Evolutionary conservation across 2,888 invertebrate genomes (phyloP).

Genomic region (Palloptera scutellata): DNA sequence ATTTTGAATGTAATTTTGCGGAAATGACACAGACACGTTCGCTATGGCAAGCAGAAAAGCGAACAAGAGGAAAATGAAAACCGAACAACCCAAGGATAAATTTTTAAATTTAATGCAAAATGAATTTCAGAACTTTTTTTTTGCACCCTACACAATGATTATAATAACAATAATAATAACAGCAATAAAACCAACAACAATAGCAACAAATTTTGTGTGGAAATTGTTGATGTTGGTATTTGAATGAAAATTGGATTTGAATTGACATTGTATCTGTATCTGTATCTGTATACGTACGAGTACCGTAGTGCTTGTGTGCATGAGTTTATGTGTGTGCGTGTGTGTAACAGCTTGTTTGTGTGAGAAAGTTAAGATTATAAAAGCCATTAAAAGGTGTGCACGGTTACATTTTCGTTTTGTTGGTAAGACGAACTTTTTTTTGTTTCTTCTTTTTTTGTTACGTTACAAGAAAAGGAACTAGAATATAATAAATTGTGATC

Average conservation of each 20-base stretch:
- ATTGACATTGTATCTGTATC: constrained; percentile 20
- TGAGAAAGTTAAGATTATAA: too few relatives aligned
- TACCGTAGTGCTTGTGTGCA: constrained; percentile 9
- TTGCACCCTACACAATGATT: not conserved
- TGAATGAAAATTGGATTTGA: constrained; percentile 28
- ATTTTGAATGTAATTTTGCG: constrained; percentile 8
- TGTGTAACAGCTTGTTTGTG: constrained; percentile 15
- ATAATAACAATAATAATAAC: not conserved
- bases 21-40: constrained; percentile 28
- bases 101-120: constrained; percentile 14
- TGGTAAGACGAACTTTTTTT: not conserved
- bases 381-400: not conserved
- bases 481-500: too few relatives aligned
- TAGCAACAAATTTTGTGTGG: constrained; percentile 2
- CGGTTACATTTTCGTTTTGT: not conserved
- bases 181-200: not conserved
- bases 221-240: constrained; percentile 17
- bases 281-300: constrained; percentile 12
- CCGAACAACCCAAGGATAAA: constrained; percentile 2
- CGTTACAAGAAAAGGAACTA: not conserved
- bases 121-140: constrained; percentile 1
- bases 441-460: not conserved
- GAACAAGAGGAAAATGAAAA: not conserved
- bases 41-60: not conserved
- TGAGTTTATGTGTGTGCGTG: constrained; percentile 19